Conservation (phyloP, 2,797 vertebrate species). For the Heterohyrax brucei region DNA sequence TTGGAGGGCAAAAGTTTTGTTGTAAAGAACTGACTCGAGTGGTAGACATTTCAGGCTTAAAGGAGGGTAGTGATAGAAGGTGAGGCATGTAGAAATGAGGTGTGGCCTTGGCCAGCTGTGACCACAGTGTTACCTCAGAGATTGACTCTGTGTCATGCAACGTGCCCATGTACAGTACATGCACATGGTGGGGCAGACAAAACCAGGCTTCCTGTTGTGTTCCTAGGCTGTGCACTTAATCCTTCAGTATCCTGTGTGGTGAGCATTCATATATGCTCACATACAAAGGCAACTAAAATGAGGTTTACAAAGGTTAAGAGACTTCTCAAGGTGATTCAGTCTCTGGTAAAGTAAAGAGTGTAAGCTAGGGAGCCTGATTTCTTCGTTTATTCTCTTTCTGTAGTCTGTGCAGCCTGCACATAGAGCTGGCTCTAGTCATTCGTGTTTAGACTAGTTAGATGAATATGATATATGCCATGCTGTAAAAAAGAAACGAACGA, state of each 20-base stretch:
- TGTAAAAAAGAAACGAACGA: not conserved
- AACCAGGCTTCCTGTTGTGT: not conserved
- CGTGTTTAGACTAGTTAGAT: not conserved
- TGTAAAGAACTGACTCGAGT: not conserved
- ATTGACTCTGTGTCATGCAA: too few relatives aligned
- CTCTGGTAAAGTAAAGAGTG: not conserved
- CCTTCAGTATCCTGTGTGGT: not conserved
- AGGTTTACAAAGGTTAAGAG: not conserved
- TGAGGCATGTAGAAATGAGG: not conserved
- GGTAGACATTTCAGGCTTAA: not conserved
- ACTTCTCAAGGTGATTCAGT: not conserved
- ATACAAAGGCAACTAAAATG: not conserved
- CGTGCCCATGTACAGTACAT: not conserved
- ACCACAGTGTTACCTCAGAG: not conserved
- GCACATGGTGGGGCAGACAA: not conserved
- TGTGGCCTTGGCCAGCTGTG: not conserved
- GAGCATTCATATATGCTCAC: not conserved
- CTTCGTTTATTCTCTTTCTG: not conserved
- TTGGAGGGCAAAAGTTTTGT: not conserved
- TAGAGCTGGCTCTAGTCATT: not conserved
- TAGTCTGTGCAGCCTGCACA: not conserved
- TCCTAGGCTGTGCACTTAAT: not conserved
- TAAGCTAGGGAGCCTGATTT: not conserved
- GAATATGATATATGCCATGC: not conserved
- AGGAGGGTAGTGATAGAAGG: not conserved